A percentile compares a stretch with the other conserved stretches of the same genome.
Evolutionary conservation across 2,797 vertebrate species (phyloP).

Genomic region (Rhinoraja longicauda): DNA sequence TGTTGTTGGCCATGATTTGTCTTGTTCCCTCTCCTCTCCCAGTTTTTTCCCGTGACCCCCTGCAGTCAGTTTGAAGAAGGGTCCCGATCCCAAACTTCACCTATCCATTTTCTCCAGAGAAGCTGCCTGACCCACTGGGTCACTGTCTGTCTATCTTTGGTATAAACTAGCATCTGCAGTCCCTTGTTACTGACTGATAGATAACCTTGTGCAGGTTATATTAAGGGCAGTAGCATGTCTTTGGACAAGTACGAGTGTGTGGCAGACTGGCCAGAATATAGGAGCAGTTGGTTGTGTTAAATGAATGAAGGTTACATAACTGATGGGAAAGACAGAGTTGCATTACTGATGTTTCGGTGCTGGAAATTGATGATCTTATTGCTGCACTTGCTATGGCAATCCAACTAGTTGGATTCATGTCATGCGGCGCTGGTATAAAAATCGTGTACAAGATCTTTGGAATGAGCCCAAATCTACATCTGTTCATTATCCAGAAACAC

Average conservation of each 20-base stretch:
- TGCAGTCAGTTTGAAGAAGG: too few species aligned
- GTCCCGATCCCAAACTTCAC: too few species aligned
- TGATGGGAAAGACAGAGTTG: neutral
- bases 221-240: neutral
- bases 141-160: too few species aligned
- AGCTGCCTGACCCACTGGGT: too few species aligned
- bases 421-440: neutral
- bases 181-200: too few species aligned
- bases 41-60: too few species aligned
- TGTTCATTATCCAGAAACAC: neutral
- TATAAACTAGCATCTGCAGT: too few species aligned
- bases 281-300: neutral
- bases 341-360: neutral
- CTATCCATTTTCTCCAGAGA: too few species aligned
- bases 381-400: neutral
- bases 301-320: neutral
- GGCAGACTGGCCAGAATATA: neutral
- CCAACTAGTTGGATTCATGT: neutral
- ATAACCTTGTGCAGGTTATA: neutral
- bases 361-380: neutral
- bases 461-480: neutral
- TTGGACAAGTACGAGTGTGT: neutral
- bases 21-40: too few species aligned
- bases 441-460: neutral
- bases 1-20: too few species aligned